Evolutionary conservation across 2,113 vertebrate genomes (phyloP).

Genomic region (Gadus chalcogrammus): DNA sequence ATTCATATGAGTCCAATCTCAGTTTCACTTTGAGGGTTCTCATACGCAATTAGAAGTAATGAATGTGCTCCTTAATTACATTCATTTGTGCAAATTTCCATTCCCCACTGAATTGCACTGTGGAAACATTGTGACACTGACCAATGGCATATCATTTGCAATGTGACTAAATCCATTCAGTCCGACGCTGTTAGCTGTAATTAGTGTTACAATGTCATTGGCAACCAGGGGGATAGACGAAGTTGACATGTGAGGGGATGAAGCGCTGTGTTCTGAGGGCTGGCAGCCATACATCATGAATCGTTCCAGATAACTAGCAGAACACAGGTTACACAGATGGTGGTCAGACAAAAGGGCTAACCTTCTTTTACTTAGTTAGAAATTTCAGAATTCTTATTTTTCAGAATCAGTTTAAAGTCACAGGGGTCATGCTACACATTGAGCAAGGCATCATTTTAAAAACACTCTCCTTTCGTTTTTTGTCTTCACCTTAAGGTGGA

Average conservation of each 20-base stretch:
- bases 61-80: constrained; percentile 75
- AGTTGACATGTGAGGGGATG: constrained; percentile 52
- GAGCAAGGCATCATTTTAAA: too few species aligned
- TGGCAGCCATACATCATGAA: constrained; percentile 50
- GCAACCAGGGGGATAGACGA: constrained; percentile 60
- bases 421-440: too few species aligned
- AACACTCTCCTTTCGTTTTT: too few species aligned
- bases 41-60: constrained; percentile 74
- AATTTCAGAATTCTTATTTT: constrained; percentile 9
- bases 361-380: constrained; percentile 29
- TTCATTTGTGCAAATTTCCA: constrained; percentile 73
- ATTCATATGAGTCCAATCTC: constrained; percentile 67
- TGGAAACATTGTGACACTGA: constrained; percentile 73
- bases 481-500: too few species aligned
- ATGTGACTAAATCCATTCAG: constrained; percentile 69
- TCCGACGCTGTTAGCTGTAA: constrained; percentile 70
- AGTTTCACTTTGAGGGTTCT: constrained; percentile 67
- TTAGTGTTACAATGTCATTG: constrained; percentile 74
- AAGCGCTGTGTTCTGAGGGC: constrained; percentile 54
- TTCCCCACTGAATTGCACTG: constrained; percentile 67
- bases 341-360: not conserved
- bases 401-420: too few species aligned
- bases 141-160: constrained; percentile 72
- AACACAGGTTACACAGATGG: constrained; percentile 57
- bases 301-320: constrained; percentile 59